A percentile compares a stretch with the other conserved stretches of the same genome.
Evolutionary conservation across 2,888 invertebrate genomes (phyloP).

Genomic region (Pristionchus arcanus): DNA sequence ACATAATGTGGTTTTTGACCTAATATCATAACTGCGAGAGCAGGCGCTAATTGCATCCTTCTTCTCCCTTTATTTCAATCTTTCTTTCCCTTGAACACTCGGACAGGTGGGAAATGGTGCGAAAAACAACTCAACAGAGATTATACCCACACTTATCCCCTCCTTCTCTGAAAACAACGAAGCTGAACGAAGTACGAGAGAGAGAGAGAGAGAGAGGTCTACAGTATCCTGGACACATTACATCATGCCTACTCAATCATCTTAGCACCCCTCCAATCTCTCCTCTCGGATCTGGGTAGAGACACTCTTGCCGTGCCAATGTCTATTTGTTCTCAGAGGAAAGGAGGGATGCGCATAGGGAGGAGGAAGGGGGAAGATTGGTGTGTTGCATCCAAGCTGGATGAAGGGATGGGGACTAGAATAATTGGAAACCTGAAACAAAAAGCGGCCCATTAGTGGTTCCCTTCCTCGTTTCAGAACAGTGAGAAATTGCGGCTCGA

Average conservation of each 20-base stretch:
- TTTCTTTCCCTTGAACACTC: neutral
- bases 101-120: neutral
- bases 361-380: neutral
- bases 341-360: neutral
- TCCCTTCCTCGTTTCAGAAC: neutral
- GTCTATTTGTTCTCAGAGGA: slow-evolving; percentile 18
- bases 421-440: slow-evolving; percentile 5
- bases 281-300: neutral
- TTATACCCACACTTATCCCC: slow-evolving; percentile 25
- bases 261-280: slow-evolving; percentile 5
- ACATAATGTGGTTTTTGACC: neutral
- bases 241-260: neutral
- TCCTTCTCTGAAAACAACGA: neutral
- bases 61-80: neutral
- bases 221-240: neutral
- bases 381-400: neutral
- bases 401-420: slow-evolving; percentile 13
- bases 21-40: neutral
- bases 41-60: neutral
- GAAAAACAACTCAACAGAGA: slow-evolving; percentile 5
- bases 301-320: slow-evolving; percentile 25
- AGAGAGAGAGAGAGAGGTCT: neutral
- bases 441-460: neutral
- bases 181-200: neutral
- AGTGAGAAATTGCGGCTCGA: neutral